A percentile compares a stretch with the other conserved stretches of the same genome.
Evolutionary conservation across 1,140 invertebrate genomes (phyloP).

Genomic region (Procambarus clarkii): DNA sequence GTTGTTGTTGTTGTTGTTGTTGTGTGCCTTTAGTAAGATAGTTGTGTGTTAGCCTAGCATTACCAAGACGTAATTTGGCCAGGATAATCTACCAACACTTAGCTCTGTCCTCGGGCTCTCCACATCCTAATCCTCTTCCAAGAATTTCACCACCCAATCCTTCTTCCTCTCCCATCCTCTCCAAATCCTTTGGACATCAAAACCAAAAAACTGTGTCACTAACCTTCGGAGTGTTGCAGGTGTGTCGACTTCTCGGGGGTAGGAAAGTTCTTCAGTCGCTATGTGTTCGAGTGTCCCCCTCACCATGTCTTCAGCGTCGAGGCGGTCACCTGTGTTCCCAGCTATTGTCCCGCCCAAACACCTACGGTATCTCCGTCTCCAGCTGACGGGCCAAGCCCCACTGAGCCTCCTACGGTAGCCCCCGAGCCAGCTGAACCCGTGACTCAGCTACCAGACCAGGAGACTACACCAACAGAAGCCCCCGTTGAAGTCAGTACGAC

Average conservation of each 20-base stretch:
- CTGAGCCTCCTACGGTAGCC: neutral
- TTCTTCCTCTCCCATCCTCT: too few relatives aligned
- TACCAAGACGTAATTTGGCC: too few relatives aligned
- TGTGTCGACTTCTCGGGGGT: conserved; percentile 36
- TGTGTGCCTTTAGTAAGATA: neutral
- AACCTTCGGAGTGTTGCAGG: neutral
- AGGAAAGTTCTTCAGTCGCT: neutral
- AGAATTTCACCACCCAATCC: too few relatives aligned
- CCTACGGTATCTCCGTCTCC: neutral
- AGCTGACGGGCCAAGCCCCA: neutral
- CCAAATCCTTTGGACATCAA: too few relatives aligned
- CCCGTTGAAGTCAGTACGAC: neutral
- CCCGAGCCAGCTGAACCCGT: neutral
- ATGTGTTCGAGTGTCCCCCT: conserved; percentile 11
- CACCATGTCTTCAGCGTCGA: neutral
- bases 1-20: neutral
- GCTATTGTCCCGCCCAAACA: neutral
- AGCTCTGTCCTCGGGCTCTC: too few relatives aligned
- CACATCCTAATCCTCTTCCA: too few relatives aligned
- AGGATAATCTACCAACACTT: too few relatives aligned
- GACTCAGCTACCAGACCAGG: neutral
- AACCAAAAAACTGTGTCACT: too few relatives aligned
- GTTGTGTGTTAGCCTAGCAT: neutral
- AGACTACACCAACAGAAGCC: neutral
- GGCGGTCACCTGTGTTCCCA: conserved; percentile 13